phyloP scores from a whole-genome alignment of 2,888 invertebrate genomes.

The Thereva nobilitata region DNA sequence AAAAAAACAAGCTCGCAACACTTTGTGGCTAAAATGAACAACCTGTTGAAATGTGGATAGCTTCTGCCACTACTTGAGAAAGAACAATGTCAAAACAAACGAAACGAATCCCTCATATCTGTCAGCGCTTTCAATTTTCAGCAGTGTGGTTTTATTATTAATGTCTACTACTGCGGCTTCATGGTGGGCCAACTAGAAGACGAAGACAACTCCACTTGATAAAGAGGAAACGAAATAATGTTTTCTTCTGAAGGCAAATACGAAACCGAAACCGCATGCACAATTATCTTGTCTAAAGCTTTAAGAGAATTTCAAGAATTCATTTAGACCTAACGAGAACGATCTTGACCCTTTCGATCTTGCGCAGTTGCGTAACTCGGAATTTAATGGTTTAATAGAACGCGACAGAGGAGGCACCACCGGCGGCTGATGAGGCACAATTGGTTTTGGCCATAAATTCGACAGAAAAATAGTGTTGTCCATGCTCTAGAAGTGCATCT shows the following conservation, averaged over 20 bases:
- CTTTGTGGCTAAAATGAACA: too few relatives aligned
- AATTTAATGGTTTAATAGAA: slow-evolving; percentile 31
- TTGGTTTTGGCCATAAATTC: slow-evolving; percentile 31
- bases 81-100: too few relatives aligned
- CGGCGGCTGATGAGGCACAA: slow-evolving; percentile 20
- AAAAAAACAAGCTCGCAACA: too few relatives aligned
- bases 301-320: slow-evolving; percentile 31
- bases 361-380: slow-evolving; percentile 23
- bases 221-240: too few relatives aligned
- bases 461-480: background rate
- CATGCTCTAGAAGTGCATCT: slow-evolving; percentile 15
- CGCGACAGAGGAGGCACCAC: slow-evolving; percentile 7
- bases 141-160: too few relatives aligned
- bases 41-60: too few relatives aligned
- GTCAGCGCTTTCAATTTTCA: too few relatives aligned
- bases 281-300: slow-evolving; percentile 24
- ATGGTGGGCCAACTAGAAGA: too few relatives aligned
- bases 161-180: too few relatives aligned
- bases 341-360: slow-evolving; percentile 33
- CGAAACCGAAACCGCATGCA: slow-evolving; percentile 11
- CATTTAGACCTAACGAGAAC: slow-evolving; percentile 26
- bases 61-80: too few relatives aligned
- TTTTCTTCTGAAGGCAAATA: background rate
- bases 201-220: too few relatives aligned
- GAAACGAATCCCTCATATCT: too few relatives aligned